Percentiles rank a stretch among this genome's conserved stretches.
phyloP scores from a whole-genome alignment of 2,797 vertebrate species.

The Salmo trutta region DNA sequence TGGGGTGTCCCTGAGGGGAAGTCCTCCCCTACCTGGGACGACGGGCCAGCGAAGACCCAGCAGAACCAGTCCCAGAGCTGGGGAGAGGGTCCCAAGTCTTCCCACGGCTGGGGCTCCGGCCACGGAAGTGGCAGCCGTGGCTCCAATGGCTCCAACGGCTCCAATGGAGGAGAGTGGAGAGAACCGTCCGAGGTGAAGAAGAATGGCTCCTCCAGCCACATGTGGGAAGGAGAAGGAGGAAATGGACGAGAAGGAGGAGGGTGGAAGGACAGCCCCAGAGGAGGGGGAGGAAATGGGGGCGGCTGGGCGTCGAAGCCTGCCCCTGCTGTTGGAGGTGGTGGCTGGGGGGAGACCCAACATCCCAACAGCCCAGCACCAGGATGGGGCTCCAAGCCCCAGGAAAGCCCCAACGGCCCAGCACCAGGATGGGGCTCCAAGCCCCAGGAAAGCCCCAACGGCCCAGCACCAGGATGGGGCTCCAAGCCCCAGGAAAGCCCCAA shows the following conservation, averaged over 20 bases:
- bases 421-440: conserved; percentile 83
- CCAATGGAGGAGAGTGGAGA: conserved; percentile 73
- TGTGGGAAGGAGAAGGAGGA: conserved; percentile 86
- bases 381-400: too few species aligned
- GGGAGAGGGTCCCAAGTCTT: conserved; percentile 88
- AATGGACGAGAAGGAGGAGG: conserved; percentile 25
- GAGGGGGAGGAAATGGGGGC: conserved; percentile 61
- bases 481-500: conserved; percentile 58
- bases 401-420: neutral
- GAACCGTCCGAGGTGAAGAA: conserved; percentile 91
- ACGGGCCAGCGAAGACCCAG: conserved; percentile 81
- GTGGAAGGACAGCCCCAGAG: conserved; percentile 85
- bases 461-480: conserved; percentile 70
- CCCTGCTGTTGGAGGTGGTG: conserved; percentile 25
- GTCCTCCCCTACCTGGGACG: conserved; percentile 82
- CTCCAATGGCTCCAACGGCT: conserved; percentile 7
- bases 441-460: conserved; percentile 72
- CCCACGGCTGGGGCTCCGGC: conserved; percentile 52
- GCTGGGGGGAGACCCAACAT: conserved; percentile 78
- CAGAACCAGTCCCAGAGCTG: conserved; percentile 78
- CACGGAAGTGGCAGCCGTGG: conserved; percentile 79
- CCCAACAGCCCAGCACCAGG: conserved; percentile 59
- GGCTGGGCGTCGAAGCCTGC: neutral
- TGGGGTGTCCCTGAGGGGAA: conserved; percentile 89
- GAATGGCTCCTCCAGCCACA: conserved; percentile 76